Evolutionary conservation across 53 echinoderm and acorn worm species (phyloP), one percentile per base, ranked within the genome.

Genomic region (Antedon mediterranea): DNA sequence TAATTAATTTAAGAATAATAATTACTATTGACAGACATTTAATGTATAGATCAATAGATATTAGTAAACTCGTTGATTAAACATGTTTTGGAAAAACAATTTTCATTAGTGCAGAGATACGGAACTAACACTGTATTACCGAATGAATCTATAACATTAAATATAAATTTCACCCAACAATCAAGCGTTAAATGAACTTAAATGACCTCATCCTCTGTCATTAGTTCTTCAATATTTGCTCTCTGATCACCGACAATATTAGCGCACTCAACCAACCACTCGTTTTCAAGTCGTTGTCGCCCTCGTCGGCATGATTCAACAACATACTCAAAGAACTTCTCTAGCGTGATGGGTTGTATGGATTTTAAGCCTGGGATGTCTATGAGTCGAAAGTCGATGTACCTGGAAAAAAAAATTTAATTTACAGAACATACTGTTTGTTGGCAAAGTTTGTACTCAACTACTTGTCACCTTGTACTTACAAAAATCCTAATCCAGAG

Each of bases 191-290:
- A 73, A 13, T 3, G 2, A 73, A 73, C 73, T 73, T 6, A 31
- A 31, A 57, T 18, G 26, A 94, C 94, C 91, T 87, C 89, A 86
- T 88, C 87, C 32, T 74, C 43, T 42, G 97, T 84, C 92, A 97
- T 92, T 85, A 87, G 86, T 29, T 75, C 83, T 78, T 97, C 97
- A 57, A 97, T 90, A 31, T 85, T 78, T 31, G 89, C 90, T 75
- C 84, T 86, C 42, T 87, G 81, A 31, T 88, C 84, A 72, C 72
- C 76, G 30, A 97, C 82, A 23, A 97, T 83, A 28, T 78, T 42
- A 0, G 90, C 86, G 76, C 97, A 97, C 44, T 97, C 97, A 34
- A 78, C 79, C 75, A 90, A 76, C 97, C 97, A 97, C 27, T 84
- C 85, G 29, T 83, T 76, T 29, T 82, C 73, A 29, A 97, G 78